Base-by-base conservation (phyloP, 1,140 invertebrate genomes). In the Onthophagus taurus region DNA sequence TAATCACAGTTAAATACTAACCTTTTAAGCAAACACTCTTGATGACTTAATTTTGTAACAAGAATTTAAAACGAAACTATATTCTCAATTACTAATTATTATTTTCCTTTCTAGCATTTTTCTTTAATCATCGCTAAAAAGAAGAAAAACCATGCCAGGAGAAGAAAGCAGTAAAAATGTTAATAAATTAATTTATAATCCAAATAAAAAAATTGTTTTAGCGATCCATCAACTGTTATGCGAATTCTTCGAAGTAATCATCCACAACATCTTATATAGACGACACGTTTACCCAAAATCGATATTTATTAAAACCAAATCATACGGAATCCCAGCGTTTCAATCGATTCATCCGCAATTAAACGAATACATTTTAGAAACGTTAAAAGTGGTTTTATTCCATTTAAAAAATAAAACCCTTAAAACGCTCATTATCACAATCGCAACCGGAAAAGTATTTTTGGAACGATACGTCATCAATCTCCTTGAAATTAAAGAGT, bases 171-270 rank as follows among this genome's bases (percentile, higher is more conserved):
- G n/a, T n/a, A n/a, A n/a, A n/a, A n/a, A n/a, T n/a, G n/a, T n/a
- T n/a, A n/a, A n/a, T n/a, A n/a, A n/a, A n/a, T n/a, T n/a, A 26
- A n/a, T 26, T n/a, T 26, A 26, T n/a, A n/a, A n/a, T n/a, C n/a
- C n/a, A n/a, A n/a, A n/a, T n/a, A n/a, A n/a, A n/a, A n/a, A 9
- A 33, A 33, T 38, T 38, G 19, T 38, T 38, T 3, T 23, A 57
- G 53, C 20, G 34, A 20, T 49, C 30, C 19, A 45, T 9, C 53
- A 61, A 45, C 33, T 60, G 31, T 42, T 60, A 20, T 45, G 51
- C 38, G 73, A 77, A 57, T 74, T 75, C 58, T 51, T 76, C 8
- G 73, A 77, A 63, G 64, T 75, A 5, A 62, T 66, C 8, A 63
- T 77, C 35, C 67, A 76, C 49, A 67, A 63, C 36, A 65, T 75